These are phyloP conservation scores for Drosophila navojoa DNA, from an alignment of 1,140 invertebrate species.

Conservation along the genomic window DNA sequence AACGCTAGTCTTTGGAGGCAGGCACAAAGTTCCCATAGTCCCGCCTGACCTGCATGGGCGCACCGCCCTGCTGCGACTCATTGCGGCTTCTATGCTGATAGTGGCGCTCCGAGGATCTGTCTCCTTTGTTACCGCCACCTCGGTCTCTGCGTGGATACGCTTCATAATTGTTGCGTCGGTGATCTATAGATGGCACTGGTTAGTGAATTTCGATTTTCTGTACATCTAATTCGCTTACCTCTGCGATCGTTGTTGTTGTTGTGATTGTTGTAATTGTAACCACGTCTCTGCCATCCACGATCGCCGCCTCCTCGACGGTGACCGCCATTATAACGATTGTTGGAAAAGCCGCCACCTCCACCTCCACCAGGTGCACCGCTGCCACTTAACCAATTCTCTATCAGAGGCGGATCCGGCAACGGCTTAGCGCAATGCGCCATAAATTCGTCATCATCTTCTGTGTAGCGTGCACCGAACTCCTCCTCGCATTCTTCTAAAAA, in stretches of 20 bases:
- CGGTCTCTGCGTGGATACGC: conserved; percentile 28
- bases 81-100: conserved; percentile 36
- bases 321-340: conserved; percentile 61
- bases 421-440: conserved; percentile 80
- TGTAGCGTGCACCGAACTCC: conserved; percentile 85
- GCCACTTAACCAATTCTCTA: conserved; percentile 85
- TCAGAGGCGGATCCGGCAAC: conserved; percentile 84
- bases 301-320: conserved; percentile 57
- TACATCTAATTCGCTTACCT: conserved; percentile 22
- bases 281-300: conserved; percentile 59
- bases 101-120: conserved; percentile 15
- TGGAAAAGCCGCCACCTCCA: conserved; percentile 6
- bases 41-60: conserved; percentile 66
- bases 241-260: conserved; percentile 41
- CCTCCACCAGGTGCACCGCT: conserved; percentile 30
- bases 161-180: conserved; percentile 54
- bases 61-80: conserved; percentile 22
- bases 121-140: not conserved
- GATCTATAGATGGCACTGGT: conserved; percentile 31
- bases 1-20: conserved; percentile 71
- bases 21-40: conserved; percentile 82
- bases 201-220: not conserved
- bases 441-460: conserved; percentile 85
- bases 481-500: conserved; percentile 85
- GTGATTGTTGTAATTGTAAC: conserved; percentile 34